Base-by-base conservation (phyloP, 2,113 vertebrate species). In the Bothrops jararaca region DNA sequence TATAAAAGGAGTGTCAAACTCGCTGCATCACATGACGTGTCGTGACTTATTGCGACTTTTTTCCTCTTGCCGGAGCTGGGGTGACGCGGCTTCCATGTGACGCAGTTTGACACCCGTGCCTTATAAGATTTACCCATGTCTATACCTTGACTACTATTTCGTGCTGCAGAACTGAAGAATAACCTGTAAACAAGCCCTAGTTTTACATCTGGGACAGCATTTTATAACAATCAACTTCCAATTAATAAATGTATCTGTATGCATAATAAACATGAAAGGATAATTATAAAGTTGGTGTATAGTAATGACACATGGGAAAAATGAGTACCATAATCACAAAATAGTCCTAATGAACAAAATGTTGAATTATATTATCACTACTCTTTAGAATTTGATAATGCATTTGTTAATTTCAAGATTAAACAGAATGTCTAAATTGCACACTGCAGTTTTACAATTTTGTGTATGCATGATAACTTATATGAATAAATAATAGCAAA, bases 161-260 rank as follows among this genome's bases (percentile, higher is more conserved):
- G 0, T 94, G 85, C 60, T 93, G 90, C 10, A 1, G 0, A 95
- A 92, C 86, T 50, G 56, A 95, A 95, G 92, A 91, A 92, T 34
- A 53, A 94, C 20, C 11, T 23, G 20, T 95, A 88, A 22, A 91
- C 26, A 50, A 94, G 93, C 91, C 86, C 69, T 69, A 91, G 1
- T 91, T 0, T 1, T 48, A 92, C 69, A 91, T 80, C 54, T 91
- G 88, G 45, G 95, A 8, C 89, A 93, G 89, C 58, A 93, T 88
- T 95, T 90, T 92, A 86, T 85, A 80, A 64, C 95, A 94, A 96
- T 92, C 24, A 42, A 89, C 86, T 94, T 95, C 58, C 85, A 95
- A 92, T 87, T 86, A 93, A 92, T 58, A 39, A 45, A 52, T 80
- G 52, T 90, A 88, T 57, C 93, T 56, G 95, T 92, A 92, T 93